Evolutionary conservation across 2,888 invertebrate species (phyloP), one percentile per base, ranked within the genome.

Genomic region (Nemotelus nigrinus): DNA sequence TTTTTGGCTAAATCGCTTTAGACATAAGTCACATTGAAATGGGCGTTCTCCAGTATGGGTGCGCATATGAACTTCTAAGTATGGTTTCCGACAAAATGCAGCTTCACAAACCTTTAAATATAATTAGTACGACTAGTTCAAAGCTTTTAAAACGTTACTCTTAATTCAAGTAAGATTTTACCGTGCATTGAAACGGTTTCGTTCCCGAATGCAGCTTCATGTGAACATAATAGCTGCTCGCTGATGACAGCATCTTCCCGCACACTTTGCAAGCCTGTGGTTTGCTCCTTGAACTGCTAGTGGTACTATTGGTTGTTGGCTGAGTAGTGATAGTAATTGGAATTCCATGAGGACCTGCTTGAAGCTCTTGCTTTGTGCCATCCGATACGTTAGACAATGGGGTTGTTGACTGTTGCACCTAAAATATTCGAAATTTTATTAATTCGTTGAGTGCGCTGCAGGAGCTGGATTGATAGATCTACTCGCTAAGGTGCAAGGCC

Each of bases 181-280:
- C 83, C 81, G 92, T 92, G 88, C 94, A 94, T 84, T 92, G 92
- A 87, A 93, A 94, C 80, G 94, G 94, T 86, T 94, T 94, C 85
- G 92, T 92, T 82, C 93, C 92, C 44, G 94, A 94, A 87, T 94
- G 94, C 81, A 93, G 89, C 87, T 94, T 94, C 93, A 94, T 93
- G 86, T 94, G 94, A 82, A 94, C 94, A 85, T 94, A 93, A 85
- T 93, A 93, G 81, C 93, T 93, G 60, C 93, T 93, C 78, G 93
- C 91, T 10, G 93, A 93, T 77, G 93, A 93, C 80, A 94, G 86
- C 79, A 93, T 91, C 88, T 93, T 93, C 78, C 93, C 93, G 86
- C 94, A 94, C 79, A 93, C 90, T 88, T 93, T 93, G 87, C 94
- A 94, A 81, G 91, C 91, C 85, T 94, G 93, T 64, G 93, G 92